Evolutionary conservation across 2,797 vertebrate genomes (phyloP).

Genomic region (Rhinatrema bivittatum): DNA sequence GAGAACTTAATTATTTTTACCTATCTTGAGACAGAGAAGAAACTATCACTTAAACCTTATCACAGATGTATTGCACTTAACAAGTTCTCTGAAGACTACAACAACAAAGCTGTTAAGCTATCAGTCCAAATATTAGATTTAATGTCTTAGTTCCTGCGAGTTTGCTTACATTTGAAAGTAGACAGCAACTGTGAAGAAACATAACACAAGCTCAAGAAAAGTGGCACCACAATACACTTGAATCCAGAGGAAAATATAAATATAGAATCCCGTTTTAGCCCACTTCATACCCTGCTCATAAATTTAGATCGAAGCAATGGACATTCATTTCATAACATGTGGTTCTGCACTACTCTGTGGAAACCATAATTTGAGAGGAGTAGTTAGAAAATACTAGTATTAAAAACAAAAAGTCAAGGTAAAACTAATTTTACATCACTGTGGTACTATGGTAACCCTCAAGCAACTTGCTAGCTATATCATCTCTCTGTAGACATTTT

Average conservation of each 20-base stretch:
- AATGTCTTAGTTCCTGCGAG: constrained; percentile 12
- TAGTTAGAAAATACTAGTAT: too few relatives aligned
- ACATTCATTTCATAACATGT: too few relatives aligned
- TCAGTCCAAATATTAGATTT: constrained; percentile 27
- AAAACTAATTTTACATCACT: too few relatives aligned
- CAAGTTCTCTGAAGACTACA: constrained; percentile 42
- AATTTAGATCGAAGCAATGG: too few relatives aligned
- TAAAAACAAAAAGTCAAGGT: too few relatives aligned
- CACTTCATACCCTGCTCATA: too few relatives aligned
- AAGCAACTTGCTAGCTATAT: too few relatives aligned
- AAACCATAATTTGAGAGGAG: too few relatives aligned
- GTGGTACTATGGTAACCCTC: too few relatives aligned
- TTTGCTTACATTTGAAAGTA: constrained; percentile 41
- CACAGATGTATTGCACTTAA: constrained; percentile 44
- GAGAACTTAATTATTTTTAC: constrained; percentile 38
- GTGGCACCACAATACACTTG: constrained; percentile 11
- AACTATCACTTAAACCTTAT: constrained; percentile 40
- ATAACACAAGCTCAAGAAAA: constrained; percentile 31
- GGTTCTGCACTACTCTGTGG: too few relatives aligned
- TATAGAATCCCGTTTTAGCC: constrained; percentile 24
- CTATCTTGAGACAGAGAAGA: constrained; percentile 30
- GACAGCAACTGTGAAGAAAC: constrained; percentile 35
- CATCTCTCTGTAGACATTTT: too few relatives aligned
- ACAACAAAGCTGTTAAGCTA: constrained; percentile 23
- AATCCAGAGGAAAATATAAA: constrained; percentile 8